phyloP scores from a whole-genome alignment of 2,113 vertebrate genomes.

The Bufo bufo region DNA sequence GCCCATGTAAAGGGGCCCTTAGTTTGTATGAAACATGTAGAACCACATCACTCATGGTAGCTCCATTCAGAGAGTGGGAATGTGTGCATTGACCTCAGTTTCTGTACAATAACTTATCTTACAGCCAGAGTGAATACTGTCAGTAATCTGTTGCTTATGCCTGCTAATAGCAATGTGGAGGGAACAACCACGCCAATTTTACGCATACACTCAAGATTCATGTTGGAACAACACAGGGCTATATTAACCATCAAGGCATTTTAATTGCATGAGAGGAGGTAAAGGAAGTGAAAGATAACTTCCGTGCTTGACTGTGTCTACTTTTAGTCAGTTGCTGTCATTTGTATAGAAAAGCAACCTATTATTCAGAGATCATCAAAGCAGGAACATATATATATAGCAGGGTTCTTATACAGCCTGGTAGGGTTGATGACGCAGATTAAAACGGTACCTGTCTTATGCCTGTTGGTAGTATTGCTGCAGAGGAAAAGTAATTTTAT shows the following conservation, averaged over 20 bases:
- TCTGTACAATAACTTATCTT: background rate
- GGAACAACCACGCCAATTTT: background rate
- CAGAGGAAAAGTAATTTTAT: no score
- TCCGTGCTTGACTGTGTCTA: background rate
- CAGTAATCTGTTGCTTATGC: background rate
- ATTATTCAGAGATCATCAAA: background rate
- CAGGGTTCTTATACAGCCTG: no score
- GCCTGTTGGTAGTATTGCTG: no score
- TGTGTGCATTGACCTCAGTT: background rate
- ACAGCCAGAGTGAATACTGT: background rate
- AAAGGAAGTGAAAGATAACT: background rate
- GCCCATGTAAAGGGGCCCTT: background rate
- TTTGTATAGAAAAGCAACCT: background rate
- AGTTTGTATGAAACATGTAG: background rate
- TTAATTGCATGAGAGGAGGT: background rate
- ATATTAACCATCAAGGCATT: background rate
- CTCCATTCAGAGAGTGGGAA: background rate
- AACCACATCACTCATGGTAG: background rate
- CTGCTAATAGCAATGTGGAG: background rate
- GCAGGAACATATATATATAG: background rate
- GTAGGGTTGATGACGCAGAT: no score
- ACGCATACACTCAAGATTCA: background rate
- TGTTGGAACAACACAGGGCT: background rate
- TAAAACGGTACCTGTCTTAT: no score
- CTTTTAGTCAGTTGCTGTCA: background rate